Evolutionary conservation across 92 coral and sea anemone species (phyloP), one percentile per base, ranked within the genome.

Genomic region (Heteractis magnifica): DNA sequence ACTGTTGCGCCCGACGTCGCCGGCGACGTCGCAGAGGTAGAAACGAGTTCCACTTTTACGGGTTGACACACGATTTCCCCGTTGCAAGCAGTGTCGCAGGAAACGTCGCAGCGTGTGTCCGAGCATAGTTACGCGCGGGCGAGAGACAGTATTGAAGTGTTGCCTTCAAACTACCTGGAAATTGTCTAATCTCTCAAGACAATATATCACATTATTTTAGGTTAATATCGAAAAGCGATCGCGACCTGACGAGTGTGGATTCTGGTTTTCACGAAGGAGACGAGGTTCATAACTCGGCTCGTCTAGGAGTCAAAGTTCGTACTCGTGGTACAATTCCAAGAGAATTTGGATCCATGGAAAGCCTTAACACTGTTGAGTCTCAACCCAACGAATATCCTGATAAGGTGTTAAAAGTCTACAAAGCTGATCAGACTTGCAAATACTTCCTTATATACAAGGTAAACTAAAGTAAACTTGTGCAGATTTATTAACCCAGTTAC

Each of bases 401-500:
- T 81, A 93, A 90, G 70, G 99, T 97, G 51, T 88, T 94, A 65
- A 91, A 89, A 65, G 79, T 97, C 41, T 97, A 87, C 85, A 92
- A 92, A 77, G 97, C 98, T 53, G 99, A 97, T 75, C 99, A 97
- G 85, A 94, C 99, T n/a, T 94, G 91, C 79, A 97, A 89, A 79
- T 94, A 92, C 81, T 97, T 97, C 56, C 87, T 95, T 75, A 90
- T 94, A 72, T 97, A 86, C 88, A 96, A 92, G 97, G 99, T 97
- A 87, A 6, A 84, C 8, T 62, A 18, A 23, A 18, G 16, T 0
- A n/a, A 23, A 4, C 70, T n/a, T 41, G 53, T 4, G 19, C n/a
- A 6, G 34, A 10, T 34, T 34, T 34, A 34, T 34, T 34, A 34
- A 34, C 44, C 3, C 44, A n/a, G n/a, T 34, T 34, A 0, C 44